Conservation (phyloP, 2,797 vertebrate genomes). For the Champsocephalus gunnari region DNA sequence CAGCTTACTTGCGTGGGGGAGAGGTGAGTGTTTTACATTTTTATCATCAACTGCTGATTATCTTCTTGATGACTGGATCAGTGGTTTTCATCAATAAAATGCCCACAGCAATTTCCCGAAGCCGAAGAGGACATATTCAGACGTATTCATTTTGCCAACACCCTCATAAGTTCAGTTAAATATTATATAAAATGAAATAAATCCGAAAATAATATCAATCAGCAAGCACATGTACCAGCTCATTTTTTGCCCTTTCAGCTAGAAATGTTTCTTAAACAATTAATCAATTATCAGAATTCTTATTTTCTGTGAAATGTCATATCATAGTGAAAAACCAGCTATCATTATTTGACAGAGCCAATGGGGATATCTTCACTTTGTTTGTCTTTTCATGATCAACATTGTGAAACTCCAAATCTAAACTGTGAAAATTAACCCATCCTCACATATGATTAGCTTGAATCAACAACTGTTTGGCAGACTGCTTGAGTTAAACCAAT, state of each 20-base stretch:
- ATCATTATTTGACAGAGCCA: not conserved
- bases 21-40: constrained; percentile 83
- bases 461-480: not conserved
- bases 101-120: not conserved
- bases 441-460: not conserved
- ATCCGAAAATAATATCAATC: not conserved
- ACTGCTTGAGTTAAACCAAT: not conserved
- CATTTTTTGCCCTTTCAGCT: not conserved
- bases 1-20: constrained; percentile 96
- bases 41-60: not conserved
- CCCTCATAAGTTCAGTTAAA: not conserved
- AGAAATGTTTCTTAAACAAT: too few species aligned
- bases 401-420: too few species aligned
- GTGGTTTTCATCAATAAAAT: not conserved
- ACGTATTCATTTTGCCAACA: not conserved
- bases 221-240: not conserved
- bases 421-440: not conserved
- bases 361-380: not conserved
- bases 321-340: not conserved
- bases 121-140: not conserved
- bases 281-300: not conserved
- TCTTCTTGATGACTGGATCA: not conserved
- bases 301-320: too few species aligned
- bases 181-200: not conserved
- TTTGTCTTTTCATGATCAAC: not conserved